phyloP scores from a whole-genome alignment of 2,113 vertebrate genomes.

The Aspiorhynchus laticeps region DNA sequence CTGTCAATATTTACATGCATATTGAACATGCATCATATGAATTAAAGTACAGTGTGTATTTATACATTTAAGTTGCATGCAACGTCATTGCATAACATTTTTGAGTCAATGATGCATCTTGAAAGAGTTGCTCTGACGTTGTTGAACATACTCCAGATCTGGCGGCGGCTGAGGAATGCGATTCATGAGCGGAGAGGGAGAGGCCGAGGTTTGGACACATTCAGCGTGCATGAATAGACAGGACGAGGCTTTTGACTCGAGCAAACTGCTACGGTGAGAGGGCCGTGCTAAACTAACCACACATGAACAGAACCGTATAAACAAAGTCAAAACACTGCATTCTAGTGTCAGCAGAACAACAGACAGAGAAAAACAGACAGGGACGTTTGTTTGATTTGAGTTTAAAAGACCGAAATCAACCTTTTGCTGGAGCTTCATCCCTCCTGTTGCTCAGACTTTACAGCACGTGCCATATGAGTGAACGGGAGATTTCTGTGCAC shows the following conservation, averaged over 20 bases:
- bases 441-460: neutral
- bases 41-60: neutral
- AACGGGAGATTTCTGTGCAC: neutral
- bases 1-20: neutral
- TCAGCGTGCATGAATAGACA: slow-evolving; percentile 53
- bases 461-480: too few species aligned
- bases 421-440: neutral
- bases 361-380: slow-evolving; percentile 49
- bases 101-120: neutral
- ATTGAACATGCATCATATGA: neutral
- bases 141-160: neutral
- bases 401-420: neutral
- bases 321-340: slow-evolving; percentile 59
- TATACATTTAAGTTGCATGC: neutral
- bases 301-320: slow-evolving; percentile 60
- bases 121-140: slow-evolving; percentile 4
- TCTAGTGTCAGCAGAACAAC: slow-evolving; percentile 55
- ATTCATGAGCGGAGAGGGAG: slow-evolving; percentile 38
- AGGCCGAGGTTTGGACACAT: slow-evolving; percentile 57
- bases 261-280: slow-evolving; percentile 31
- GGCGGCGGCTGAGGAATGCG: slow-evolving; percentile 7
- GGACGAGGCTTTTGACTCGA: slow-evolving; percentile 18
- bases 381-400: neutral
- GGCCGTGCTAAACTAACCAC: slow-evolving; percentile 56
- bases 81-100: neutral